Base-by-base conservation (phyloP, 2,888 invertebrate species). In the Pantelozetes paolii region DNA sequence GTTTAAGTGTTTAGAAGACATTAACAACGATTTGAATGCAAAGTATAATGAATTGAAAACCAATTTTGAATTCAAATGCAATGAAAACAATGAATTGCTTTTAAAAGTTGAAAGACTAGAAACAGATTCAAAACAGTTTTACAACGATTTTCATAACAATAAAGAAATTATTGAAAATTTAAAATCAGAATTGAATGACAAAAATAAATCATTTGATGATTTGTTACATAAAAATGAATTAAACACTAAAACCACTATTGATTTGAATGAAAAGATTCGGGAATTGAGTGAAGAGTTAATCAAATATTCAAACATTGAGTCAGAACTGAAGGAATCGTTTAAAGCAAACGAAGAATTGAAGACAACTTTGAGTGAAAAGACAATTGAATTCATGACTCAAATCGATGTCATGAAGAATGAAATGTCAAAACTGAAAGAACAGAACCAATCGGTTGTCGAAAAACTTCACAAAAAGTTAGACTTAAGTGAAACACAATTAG, bases 401-500 rank as follows among this genome's bases (percentile, higher is more conserved):
- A 74, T 62, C n/a, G 71, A 75, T 20, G 71, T 26, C 23, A 15
- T 67, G 6, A 75, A 54, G 48, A 67, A 15, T 11, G 26, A 73
- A n/a, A 64, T 72, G 64, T 62, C 72, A 48, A 18, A 72, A 15
- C 28, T 30, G 40, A 73, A 62, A 26, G 72, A 23, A 28, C 57
- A 72, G 20, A 40, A 75, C 32, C 67, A 64, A 54, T 36, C 32
- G 32, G 28, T 71, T 26, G 50, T 72, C 73, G 77, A 75, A 45
- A 74, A 76, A 45, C 59, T 77, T 15, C 73, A 73, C 57, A 70
- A 64, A 36, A 71, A 77, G 70, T 45, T 77, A n/a, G 57, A 64
- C 15, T 54, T 77, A n/a, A 57, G 77, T 23, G 76, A 73, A 59
- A 71, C 62, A 59, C 74, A 77, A 30, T 54, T 76, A 40, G 72